phyloP scores from a whole-genome alignment of 2,113 vertebrate species.

The Murina feae region DNA sequence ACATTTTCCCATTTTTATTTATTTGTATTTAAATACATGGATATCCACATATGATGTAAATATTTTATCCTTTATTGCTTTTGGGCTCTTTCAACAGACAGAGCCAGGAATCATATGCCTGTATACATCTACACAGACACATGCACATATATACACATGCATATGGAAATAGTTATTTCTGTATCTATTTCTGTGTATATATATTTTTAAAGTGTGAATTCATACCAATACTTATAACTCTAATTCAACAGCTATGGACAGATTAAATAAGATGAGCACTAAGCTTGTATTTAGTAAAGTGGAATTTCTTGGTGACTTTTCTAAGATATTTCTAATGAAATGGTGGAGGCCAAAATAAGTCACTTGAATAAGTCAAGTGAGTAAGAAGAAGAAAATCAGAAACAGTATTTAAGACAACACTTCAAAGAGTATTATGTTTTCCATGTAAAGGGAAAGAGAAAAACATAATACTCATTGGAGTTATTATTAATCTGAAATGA shows the following conservation, averaged over 20 bases:
- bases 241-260: neutral
- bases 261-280: neutral
- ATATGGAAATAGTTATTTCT: neutral
- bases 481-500: neutral
- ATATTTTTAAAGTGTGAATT: neutral
- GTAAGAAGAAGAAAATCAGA: neutral
- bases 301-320: neutral
- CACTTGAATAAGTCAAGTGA: neutral
- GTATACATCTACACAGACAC: neutral
- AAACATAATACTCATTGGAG: neutral
- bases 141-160: neutral
- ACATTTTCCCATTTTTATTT: neutral
- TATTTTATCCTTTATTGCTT: neutral
- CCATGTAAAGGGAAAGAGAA: neutral
- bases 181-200: neutral
- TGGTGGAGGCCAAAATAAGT: neutral
- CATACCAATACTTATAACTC: neutral
- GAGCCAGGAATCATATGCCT: neutral
- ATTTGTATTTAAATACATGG: neutral
- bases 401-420: neutral
- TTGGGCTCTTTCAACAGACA: neutral
- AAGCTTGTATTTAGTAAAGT: neutral
- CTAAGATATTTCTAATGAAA: neutral
- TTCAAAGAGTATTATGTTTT: neutral
- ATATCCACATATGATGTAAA: neutral